Conservation (phyloP, 2,888 invertebrate species). For the Gymnocheta viridis region DNA sequence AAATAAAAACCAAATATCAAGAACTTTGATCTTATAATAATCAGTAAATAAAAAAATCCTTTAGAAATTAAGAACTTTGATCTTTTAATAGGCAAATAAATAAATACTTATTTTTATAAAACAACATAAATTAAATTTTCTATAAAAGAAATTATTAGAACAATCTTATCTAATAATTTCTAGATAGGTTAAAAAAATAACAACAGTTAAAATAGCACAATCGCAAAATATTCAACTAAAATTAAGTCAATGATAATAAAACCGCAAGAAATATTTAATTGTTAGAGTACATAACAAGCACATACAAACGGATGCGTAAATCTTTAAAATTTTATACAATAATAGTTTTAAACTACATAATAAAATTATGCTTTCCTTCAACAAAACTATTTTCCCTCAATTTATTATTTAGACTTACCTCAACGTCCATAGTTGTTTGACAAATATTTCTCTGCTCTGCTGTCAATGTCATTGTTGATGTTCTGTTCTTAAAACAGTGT, state of each 20-base stretch:
- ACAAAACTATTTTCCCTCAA: not conserved
- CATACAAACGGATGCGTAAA: not conserved
- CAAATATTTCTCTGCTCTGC: constrained; percentile 69
- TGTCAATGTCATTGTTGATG: constrained; percentile 72
- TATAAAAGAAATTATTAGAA: not conserved
- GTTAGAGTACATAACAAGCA: not conserved
- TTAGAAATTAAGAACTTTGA: constrained; percentile 20
- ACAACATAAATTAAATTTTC: not conserved
- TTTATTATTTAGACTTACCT: constrained; percentile 67
- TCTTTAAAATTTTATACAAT: too few species aligned
- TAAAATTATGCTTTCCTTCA: not conserved
- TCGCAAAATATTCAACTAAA: not conserved
- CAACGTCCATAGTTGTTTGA: constrained; percentile 71
- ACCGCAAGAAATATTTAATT: not conserved
- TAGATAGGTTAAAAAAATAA: not conserved
- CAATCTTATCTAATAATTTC: constrained; percentile 42
- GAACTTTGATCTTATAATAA: too few species aligned
- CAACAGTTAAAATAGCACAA: not conserved
- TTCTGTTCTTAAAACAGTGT: not conserved
- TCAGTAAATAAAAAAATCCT: too few species aligned
- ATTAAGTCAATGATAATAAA: too few species aligned
- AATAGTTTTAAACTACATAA: too few species aligned
- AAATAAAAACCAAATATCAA: too few species aligned
- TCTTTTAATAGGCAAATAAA: not conserved
- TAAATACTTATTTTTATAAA: not conserved